A percentile compares a stretch with the other conserved stretches of the same genome.
phyloP scores from a whole-genome alignment of 30 jellyfish, hydroid and myxozoan species.

The Turritopsis rubra region DNA sequence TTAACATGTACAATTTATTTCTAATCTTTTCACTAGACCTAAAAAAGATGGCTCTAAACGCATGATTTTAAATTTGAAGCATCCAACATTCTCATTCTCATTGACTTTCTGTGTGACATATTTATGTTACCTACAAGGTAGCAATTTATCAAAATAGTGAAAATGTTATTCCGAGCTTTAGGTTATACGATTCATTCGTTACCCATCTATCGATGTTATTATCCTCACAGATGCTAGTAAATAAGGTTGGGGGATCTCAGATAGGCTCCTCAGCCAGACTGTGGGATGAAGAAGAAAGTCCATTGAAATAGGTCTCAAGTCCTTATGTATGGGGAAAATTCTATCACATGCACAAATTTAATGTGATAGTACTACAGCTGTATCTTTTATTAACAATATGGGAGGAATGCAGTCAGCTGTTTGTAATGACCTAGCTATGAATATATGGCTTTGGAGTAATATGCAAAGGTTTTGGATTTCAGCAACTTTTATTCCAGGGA shows the following conservation, averaged over 20 bases:
- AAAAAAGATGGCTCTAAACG: neutral
- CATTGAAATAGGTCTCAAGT: neutral
- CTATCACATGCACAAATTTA: neutral
- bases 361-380: neutral
- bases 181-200: neutral
- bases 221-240: neutral
- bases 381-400: neutral
- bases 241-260: neutral
- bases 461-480: neutral
- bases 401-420: neutral
- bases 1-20: neutral
- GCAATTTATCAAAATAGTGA: neutral
- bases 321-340: neutral
- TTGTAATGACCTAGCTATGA: neutral
- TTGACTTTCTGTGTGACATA: neutral
- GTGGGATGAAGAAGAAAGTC: neutral
- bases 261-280: neutral
- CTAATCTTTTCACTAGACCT: neutral
- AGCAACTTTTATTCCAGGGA: neutral
- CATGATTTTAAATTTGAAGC: neutral
- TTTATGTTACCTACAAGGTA: neutral
- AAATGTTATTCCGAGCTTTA: neutral
- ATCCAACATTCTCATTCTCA: too few species aligned
- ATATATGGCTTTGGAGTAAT: neutral
- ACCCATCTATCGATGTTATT: neutral